A percentile compares a stretch with the other conserved stretches of the same genome.
Conservation (phyloP, 2,888 invertebrate species). For the Alsophila aescularia region DNA sequence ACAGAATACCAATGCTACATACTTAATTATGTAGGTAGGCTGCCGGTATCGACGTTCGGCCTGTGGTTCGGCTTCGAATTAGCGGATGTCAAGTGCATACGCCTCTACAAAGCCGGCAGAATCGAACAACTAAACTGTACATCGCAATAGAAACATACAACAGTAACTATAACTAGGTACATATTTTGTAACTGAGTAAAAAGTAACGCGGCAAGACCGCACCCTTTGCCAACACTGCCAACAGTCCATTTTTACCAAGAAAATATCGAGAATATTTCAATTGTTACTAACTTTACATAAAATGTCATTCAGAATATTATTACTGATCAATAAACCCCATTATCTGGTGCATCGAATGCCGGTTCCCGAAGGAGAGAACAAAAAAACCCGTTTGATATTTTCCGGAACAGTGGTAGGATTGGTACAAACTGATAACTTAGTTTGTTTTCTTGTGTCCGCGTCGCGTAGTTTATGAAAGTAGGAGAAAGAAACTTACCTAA, state of each 20-base stretch:
- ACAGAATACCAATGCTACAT: constrained; percentile 14
- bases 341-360: constrained; percentile 42
- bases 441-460: neutral
- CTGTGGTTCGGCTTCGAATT: constrained; percentile 9
- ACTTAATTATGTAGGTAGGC: neutral
- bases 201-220: constrained; percentile 16
- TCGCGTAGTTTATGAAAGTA: constrained; percentile 9
- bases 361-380: constrained; percentile 49
- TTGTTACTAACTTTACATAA: neutral
- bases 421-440: neutral
- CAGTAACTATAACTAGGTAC: neutral
- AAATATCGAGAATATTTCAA: neutral
- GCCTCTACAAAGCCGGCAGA: constrained; percentile 3
- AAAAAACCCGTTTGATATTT: neutral
- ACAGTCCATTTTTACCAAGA: constrained; percentile 7
- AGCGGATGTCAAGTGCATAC: constrained; percentile 27
- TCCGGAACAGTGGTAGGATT: neutral
- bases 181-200: neutral
- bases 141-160: constrained; percentile 6
- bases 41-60: too few species aligned
- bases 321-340: constrained; percentile 50
- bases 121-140: constrained; percentile 9
- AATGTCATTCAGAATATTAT: constrained; percentile 25
- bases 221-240: constrained; percentile 13
- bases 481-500: constrained; percentile 63